Evolutionary conservation across 2,113 vertebrate genomes (phyloP).

Genomic region (Anarrhichthys ocellatus): DNA sequence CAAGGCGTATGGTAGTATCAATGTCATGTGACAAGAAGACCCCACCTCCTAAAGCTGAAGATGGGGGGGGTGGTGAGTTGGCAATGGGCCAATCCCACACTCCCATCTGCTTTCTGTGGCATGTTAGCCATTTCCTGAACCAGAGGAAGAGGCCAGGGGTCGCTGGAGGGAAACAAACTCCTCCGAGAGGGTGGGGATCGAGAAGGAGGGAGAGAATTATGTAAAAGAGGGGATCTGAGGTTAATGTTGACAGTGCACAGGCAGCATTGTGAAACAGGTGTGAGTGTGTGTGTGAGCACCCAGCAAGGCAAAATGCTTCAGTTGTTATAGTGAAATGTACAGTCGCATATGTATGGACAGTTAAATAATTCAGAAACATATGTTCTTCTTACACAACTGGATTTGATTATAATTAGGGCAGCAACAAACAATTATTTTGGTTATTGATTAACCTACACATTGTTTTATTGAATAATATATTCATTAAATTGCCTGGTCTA

Average conservation of each 20-base stretch:
- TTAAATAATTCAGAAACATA: background rate
- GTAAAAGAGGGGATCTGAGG: constrained; percentile 41
- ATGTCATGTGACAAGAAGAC: constrained; percentile 36
- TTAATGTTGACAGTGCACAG: constrained; percentile 20
- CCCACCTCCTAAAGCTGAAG: constrained; percentile 41
- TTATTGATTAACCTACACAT: too few species aligned
- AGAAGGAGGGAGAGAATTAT: constrained; percentile 34
- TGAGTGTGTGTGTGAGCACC: constrained; percentile 3
- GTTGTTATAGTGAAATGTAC: background rate
- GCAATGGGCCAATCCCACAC: constrained; percentile 62
- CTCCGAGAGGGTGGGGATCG: constrained; percentile 17
- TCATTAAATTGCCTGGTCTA: background rate
- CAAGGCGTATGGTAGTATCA: constrained; percentile 9
- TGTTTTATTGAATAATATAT: background rate
- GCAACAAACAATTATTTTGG: background rate
- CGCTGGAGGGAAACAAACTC: constrained; percentile 51
- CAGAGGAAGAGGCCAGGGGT: constrained; percentile 88
- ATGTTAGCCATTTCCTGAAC: constrained; percentile 85
- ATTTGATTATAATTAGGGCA: background rate
- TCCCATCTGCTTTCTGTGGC: constrained; percentile 74
- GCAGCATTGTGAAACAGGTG: constrained; percentile 25
- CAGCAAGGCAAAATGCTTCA: background rate
- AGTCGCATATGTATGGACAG: background rate
- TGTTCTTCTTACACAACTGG: background rate
- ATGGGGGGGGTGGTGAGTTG: constrained; percentile 42